A percentile compares a stretch with the other conserved stretches of the same genome.
Conservation (phyloP, 2,888 invertebrate genomes). For the Morpho helenor region DNA sequence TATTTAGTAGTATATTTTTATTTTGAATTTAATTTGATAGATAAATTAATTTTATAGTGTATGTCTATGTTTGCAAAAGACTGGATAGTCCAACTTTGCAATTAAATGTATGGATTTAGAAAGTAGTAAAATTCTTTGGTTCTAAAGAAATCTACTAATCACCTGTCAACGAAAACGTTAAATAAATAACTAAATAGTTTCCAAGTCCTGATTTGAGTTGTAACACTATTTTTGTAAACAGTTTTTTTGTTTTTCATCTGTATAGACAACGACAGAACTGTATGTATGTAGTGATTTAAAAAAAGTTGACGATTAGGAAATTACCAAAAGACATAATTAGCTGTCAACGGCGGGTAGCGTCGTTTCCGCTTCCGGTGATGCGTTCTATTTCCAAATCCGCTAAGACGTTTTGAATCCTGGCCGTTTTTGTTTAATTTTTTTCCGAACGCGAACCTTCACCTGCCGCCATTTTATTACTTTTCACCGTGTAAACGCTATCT, state of each 20-base stretch:
- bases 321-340: conserved; percentile 69
- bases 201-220: too few species aligned
- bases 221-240: too few species aligned
- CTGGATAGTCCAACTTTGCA: conserved; percentile 45
- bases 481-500: conserved; percentile 65
- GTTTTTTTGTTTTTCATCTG: conserved; percentile 5
- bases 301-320: conserved; percentile 71
- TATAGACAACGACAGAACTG: conserved; percentile 8
- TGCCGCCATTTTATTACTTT: conserved; percentile 61
- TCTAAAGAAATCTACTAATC: conserved; percentile 53
- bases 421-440: conserved; percentile 17
- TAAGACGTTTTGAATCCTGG: conserved; percentile 40
- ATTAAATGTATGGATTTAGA: conserved; percentile 64
- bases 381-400: conserved; percentile 74
- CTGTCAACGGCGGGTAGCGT: conserved; percentile 68
- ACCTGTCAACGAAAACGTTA: conserved; percentile 16
- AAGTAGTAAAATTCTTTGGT: conserved; percentile 65
- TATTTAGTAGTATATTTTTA: too few species aligned
- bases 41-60: too few species aligned
- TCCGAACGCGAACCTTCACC: conserved; percentile 46
- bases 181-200: conserved; percentile 5
- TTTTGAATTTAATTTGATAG: too few species aligned
- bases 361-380: conserved; percentile 72
- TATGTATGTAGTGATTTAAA: conserved; percentile 36
- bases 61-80: too few species aligned